phyloP scores from a whole-genome alignment of 2,113 vertebrate species.

The Phalacrocorax pelagicus region DNA sequence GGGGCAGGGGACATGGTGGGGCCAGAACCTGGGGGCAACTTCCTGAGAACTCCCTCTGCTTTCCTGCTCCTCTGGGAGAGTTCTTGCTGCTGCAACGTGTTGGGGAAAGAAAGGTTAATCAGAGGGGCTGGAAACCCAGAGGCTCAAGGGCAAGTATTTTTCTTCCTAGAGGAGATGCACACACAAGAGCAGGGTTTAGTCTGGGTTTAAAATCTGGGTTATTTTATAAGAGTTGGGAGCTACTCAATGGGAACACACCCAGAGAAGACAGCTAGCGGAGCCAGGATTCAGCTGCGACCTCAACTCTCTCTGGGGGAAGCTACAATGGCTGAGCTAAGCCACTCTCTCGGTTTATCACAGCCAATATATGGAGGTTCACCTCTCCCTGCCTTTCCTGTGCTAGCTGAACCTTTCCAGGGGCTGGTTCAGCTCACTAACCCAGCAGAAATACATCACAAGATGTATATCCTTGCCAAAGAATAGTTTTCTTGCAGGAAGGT shows the following conservation, averaged over 20 bases:
- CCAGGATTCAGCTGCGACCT: neutral
- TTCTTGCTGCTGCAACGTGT: rapidly evolving
- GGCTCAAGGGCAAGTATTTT: neutral
- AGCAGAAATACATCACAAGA: neutral
- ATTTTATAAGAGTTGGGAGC: neutral
- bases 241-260: neutral
- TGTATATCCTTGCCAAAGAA: neutral
- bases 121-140: neutral
- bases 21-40: neutral
- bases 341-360: neutral
- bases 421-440: neutral
- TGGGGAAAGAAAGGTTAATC: neutral
- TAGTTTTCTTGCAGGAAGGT: neutral
- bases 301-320: neutral
- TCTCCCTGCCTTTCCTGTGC: neutral
- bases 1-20: neutral
- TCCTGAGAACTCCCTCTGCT: neutral
- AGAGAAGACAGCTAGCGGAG: neutral
- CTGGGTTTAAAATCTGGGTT: neutral
- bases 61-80: neutral
- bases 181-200: neutral
- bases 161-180: neutral
- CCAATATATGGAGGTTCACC: rapidly evolving
- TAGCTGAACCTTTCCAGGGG: neutral
- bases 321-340: neutral